Percentiles rank a stretch among this genome's conserved stretches.
Evolutionary conservation across 1,140 invertebrate genomes (phyloP).

Genomic region (Apolygus lucorum): DNA sequence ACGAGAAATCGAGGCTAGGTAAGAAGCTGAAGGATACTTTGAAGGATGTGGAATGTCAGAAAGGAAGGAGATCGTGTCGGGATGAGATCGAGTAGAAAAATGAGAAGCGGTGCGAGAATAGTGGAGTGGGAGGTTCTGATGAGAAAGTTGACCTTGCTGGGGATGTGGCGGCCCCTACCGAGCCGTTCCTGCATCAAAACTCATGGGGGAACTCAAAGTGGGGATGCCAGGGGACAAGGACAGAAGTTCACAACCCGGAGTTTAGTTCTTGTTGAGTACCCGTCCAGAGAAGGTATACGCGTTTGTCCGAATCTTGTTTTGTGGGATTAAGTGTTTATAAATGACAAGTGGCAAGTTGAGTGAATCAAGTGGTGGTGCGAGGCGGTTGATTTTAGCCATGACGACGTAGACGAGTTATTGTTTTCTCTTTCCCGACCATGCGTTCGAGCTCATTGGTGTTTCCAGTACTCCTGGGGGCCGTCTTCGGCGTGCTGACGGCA

Average conservation of each 20-base stretch:
- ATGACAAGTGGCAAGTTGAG: slow-evolving; percentile 24
- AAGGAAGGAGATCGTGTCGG: not conserved
- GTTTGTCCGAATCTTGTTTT: not conserved
- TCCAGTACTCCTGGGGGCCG: slow-evolving; percentile 52
- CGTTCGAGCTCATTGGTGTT: slow-evolving; percentile 38
- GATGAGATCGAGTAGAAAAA: not conserved
- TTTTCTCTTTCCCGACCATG: slow-evolving; percentile 26
- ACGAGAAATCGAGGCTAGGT: no score
- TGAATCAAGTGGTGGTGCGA: slow-evolving; percentile 31
- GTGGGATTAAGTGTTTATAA: slow-evolving; percentile 25
- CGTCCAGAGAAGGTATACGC: slow-evolving; percentile 10
- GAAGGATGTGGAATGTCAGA: no score
- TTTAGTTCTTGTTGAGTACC: slow-evolving; percentile 14
- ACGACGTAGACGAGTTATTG: slow-evolving; percentile 16
- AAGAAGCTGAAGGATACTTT: no score
- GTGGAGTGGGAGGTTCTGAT: not conserved
- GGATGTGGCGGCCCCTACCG: not conserved
- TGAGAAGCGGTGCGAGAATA: not conserved
- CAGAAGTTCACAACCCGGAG: slow-evolving; percentile 9
- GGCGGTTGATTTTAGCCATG: slow-evolving; percentile 5
- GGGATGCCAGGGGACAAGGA: slow-evolving; percentile 19
- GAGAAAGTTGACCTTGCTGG: not conserved
- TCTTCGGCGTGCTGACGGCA: slow-evolving; percentile 56
- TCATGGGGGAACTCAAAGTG: not conserved
- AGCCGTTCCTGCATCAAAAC: not conserved